phyloP scores from a whole-genome alignment of 1,140 invertebrate species.

The Centruroides sculpturatus region DNA sequence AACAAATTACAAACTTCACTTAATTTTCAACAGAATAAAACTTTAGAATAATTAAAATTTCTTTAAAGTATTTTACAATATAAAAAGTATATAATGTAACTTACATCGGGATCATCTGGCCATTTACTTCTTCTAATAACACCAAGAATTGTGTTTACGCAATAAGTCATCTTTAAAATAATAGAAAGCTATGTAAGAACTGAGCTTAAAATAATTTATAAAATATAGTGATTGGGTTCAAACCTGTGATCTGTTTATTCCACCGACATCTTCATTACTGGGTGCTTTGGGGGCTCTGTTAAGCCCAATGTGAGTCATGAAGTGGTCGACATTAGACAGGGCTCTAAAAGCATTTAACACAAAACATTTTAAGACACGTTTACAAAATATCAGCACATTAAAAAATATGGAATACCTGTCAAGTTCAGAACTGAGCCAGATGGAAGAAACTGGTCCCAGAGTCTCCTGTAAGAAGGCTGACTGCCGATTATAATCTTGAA shows the following conservation, averaged over 20 bases:
- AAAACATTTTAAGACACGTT: too few species aligned
- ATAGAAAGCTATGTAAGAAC: slow-evolving; percentile 4
- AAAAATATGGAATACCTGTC: slow-evolving; percentile 22
- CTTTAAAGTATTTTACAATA: slow-evolving; percentile 20
- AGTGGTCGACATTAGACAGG: slow-evolving; percentile 29
- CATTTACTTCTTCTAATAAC: slow-evolving; percentile 71
- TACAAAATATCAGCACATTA: too few species aligned
- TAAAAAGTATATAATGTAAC: slow-evolving; percentile 19
- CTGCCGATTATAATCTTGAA: slow-evolving; percentile 72
- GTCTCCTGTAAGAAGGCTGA: slow-evolving; percentile 66
- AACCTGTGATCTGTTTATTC: slow-evolving; percentile 39
- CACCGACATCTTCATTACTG: slow-evolving; percentile 41
- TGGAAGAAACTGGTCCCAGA: slow-evolving; percentile 38
- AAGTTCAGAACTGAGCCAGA: slow-evolving; percentile 27
- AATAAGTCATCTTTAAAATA: slow-evolving; percentile 43
- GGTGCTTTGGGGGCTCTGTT: slow-evolving; percentile 49
- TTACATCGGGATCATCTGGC: slow-evolving; percentile 55
- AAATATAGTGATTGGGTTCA: too few species aligned
- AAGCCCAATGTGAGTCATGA: slow-evolving; percentile 62
- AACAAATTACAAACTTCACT: too few species aligned
- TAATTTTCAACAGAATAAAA: too few species aligned
- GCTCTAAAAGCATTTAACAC: too few species aligned
- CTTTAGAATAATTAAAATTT: too few species aligned
- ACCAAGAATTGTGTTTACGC: slow-evolving; percentile 57
- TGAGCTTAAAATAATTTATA: background rate